Conservation (phyloP, 2,797 vertebrate genomes). For the Steatocranus sp. region DNA sequence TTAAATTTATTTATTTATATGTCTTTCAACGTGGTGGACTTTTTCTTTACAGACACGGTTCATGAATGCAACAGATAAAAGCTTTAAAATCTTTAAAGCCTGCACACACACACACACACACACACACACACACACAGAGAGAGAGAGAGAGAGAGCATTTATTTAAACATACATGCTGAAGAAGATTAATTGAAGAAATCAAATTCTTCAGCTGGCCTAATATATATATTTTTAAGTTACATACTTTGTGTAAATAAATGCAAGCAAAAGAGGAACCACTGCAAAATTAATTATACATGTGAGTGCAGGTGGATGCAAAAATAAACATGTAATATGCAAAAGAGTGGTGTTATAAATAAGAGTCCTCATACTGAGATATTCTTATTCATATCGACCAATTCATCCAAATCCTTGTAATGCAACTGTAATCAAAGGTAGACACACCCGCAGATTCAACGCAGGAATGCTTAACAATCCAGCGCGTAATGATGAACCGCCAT, state of each 20-base stretch:
- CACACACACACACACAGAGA: neutral
- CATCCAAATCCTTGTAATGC: neutral
- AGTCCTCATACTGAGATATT: neutral
- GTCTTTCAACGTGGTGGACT: neutral
- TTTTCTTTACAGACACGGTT: neutral
- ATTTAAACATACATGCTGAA: neutral
- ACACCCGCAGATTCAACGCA: conserved; percentile 27
- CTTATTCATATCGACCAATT: neutral
- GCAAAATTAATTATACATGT: neutral
- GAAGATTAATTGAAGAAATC: neutral
- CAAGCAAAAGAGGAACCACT: neutral
- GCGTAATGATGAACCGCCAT: conserved; percentile 2
- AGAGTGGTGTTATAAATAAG: neutral
- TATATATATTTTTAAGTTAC: rapidly evolving
- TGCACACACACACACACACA: neutral
- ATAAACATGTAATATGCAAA: neutral
- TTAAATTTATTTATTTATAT: rapidly evolving
- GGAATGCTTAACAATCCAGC: neutral
- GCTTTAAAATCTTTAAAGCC: neutral
- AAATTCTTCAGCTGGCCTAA: neutral
- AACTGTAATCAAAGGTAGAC: conserved; percentile 12
- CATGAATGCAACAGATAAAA: neutral
- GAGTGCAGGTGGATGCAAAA: neutral
- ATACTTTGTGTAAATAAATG: neutral
- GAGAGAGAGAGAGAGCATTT: no score